phyloP scores from a whole-genome alignment of 2,888 invertebrate species.

The Ophion slaviceki region DNA sequence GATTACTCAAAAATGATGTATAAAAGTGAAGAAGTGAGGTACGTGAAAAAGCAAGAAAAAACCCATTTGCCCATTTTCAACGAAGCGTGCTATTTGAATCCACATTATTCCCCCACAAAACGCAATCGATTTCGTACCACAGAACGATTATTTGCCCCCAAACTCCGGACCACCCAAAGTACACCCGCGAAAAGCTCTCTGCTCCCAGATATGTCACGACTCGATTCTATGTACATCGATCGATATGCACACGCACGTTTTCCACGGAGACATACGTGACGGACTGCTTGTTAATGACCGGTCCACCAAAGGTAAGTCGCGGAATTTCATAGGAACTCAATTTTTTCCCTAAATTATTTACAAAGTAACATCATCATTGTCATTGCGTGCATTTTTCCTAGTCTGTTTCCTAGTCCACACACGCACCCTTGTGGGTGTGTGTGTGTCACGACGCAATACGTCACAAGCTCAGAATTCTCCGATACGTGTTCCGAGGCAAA shows the following conservation, averaged over 20 bases:
- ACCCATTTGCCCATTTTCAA: background rate
- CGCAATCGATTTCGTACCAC: background rate
- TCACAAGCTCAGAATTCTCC: constrained; percentile 18
- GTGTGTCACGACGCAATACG: constrained; percentile 7
- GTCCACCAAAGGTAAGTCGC: background rate
- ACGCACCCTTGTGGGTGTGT: background rate
- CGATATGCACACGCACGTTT: background rate
- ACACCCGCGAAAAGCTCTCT: background rate
- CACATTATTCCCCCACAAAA: background rate
- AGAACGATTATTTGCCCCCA: background rate
- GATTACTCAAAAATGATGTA: background rate
- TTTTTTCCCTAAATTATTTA: constrained; percentile 29
- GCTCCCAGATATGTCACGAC: constrained; percentile 2
- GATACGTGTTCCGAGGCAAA: constrained; percentile 35
- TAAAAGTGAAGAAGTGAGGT: background rate
- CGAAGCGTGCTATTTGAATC: background rate
- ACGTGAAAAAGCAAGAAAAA: background rate
- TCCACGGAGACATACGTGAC: constrained; percentile 6
- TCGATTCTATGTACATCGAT: background rate
- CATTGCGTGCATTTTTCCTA: constrained; percentile 16
- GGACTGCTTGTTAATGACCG: constrained; percentile 25
- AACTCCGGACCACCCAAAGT: background rate
- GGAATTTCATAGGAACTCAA: constrained; percentile 15
- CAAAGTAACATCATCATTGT: constrained; percentile 21
- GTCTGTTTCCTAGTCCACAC: background rate